Percentiles rank a stretch among this genome's conserved stretches.
Conservation (phyloP, 2,113 vertebrate species). For the Semicossyphus pulcher region DNA sequence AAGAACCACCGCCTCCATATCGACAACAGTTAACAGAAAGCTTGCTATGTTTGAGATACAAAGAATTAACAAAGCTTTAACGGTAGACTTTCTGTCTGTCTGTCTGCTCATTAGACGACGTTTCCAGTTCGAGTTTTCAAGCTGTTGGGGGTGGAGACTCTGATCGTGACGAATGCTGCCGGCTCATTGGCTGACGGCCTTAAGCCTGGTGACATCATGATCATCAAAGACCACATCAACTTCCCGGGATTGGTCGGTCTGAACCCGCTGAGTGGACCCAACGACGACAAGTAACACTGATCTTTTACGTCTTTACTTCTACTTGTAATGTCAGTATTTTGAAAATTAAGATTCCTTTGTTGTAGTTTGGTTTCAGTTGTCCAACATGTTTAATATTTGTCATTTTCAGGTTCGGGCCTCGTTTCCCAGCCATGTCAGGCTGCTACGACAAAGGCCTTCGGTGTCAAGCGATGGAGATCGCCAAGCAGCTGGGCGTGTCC, state of each 20-base stretch:
- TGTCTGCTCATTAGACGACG: conserved; percentile 77
- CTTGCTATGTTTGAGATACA: not conserved
- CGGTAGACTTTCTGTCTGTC: not conserved
- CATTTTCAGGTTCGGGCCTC: conserved; percentile 83
- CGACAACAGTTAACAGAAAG: not conserved
- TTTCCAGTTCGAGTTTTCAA: conserved; percentile 87
- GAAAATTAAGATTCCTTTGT: too few species aligned
- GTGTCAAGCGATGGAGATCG: conserved; percentile 77
- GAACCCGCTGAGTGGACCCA: conserved; percentile 85
- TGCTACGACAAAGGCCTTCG: conserved; percentile 83
- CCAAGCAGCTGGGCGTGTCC: conserved; percentile 74
- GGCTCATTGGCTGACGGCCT: conserved; percentile 84
- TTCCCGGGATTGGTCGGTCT: conserved; percentile 84
- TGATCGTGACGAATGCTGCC: conserved; percentile 88
- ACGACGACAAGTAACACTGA: conserved; percentile 82
- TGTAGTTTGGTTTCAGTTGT: too few species aligned
- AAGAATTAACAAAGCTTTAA: too few species aligned
- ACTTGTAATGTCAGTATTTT: too few species aligned
- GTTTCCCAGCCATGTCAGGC: conserved; percentile 86
- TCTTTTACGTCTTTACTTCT: not conserved
- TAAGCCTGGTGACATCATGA: conserved; percentile 86
- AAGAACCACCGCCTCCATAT: not conserved
- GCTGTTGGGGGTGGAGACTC: conserved; percentile 84
- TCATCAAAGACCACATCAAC: conserved; percentile 87
- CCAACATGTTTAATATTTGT: not conserved